A percentile compares a stretch with the other conserved stretches of the same genome.
Evolutionary conservation across 2,888 invertebrate species (phyloP).

Genomic region (Bruchidius siliquastri): DNA sequence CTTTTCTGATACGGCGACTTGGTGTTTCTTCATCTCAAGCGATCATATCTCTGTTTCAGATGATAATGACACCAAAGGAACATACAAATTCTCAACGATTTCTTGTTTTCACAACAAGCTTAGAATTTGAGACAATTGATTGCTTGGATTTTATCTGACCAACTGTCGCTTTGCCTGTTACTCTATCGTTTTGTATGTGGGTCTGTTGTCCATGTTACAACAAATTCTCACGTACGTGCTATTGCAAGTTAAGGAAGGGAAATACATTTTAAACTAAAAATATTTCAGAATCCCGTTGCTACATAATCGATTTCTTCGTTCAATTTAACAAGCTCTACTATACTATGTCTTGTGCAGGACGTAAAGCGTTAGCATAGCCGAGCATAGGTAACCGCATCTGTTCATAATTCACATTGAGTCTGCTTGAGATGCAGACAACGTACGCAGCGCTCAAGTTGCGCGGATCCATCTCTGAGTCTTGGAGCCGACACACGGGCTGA

Average conservation of each 20-base stretch:
- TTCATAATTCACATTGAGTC: constrained; percentile 4
- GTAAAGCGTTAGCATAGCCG: background rate
- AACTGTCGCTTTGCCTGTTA: no score
- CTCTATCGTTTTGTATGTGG: no score
- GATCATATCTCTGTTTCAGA: background rate
- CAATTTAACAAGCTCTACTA: background rate
- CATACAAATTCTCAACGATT: no score
- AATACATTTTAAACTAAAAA: background rate
- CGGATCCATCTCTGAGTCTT: constrained; percentile 24
- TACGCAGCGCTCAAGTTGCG: constrained; percentile 19
- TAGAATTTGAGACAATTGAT: no score
- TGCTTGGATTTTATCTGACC: no score
- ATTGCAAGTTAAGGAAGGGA: no score
- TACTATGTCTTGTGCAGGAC: background rate
- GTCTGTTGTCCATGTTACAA: no score
- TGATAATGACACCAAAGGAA: background rate
- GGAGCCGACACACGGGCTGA: background rate
- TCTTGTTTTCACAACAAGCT: no score
- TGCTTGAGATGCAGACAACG: constrained; percentile 34
- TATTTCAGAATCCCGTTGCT: background rate
- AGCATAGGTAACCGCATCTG: background rate
- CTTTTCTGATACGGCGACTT: constrained; percentile 5
- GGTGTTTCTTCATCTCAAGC: background rate
- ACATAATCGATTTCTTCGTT: background rate
- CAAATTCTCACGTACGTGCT: no score